Evolutionary conservation across 92 coral and sea anemone genomes (phyloP), one percentile per base, ranked within the genome.

Genomic region (Heliopora coerulea): DNA sequence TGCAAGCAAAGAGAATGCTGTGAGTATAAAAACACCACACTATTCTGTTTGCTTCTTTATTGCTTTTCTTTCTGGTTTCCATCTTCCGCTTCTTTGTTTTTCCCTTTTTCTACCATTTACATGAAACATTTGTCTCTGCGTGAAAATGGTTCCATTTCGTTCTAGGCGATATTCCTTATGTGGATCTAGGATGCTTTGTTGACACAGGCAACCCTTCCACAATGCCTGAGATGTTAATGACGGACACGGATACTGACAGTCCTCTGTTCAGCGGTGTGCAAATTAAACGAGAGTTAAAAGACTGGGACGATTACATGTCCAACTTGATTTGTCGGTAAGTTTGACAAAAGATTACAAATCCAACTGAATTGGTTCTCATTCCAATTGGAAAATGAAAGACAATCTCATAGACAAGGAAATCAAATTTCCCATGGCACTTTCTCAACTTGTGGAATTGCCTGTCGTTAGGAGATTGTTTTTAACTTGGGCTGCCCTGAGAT

Each of bases 161-260:
- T 74, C 32, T 57, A 92, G 97, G 97, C 50, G 86, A 84, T 42
- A 88, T 90, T 13, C 84, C 81, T 17, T 83, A 84, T 66, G 84
- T 88, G 68, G 93, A 96, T 31, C 75, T 92, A 19, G 97, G 97
- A 42, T 92, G 97, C 80, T 92, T 84, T 64, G 85, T 83, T 54
- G 97, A 92, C 79, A 87, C 82, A 60, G 84, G 83, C 25, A 79
- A 52, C 13, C 69, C 86, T 46, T 25, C 52, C 21, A 96, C 97
- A 58, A 74, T 92, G 56, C 97, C 97, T 18, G 97, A 92, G 56
- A 86, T 78, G 24, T 60, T 92, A 25, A 52, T 83, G 56, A 90
- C 91, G 8, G 96, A 87, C 70, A 75, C 63, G 40, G 90, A 85
- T 65, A 74, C 83, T 12, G 60, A 84, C 74, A 87, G 88, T 77